These are phyloP conservation scores for Ictinia mississippiensis DNA, from an alignment of 2,797 vertebrate species.

Conservation along the genomic window DNA sequence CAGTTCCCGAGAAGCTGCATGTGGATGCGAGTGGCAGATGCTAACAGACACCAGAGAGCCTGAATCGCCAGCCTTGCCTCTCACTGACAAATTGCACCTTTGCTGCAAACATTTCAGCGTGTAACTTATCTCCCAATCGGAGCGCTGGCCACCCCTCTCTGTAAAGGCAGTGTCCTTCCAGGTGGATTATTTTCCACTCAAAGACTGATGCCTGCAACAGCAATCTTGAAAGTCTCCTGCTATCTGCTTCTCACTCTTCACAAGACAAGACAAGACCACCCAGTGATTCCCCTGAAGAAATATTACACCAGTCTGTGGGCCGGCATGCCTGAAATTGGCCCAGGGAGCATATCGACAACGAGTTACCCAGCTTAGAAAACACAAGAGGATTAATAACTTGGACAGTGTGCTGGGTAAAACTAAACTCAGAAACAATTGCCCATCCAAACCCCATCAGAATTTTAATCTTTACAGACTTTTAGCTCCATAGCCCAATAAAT, in stretches of 20 bases:
- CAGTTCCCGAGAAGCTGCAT: background rate
- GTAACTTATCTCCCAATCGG: slow-evolving; percentile 17
- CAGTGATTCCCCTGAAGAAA: slow-evolving; percentile 69
- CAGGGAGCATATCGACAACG: slow-evolving; percentile 35
- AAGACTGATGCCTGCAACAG: slow-evolving; percentile 62
- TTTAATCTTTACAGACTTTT: slow-evolving; percentile 59
- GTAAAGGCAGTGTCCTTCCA: slow-evolving; percentile 42
- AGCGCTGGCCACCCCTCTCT: background rate
- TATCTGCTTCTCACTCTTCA: slow-evolving; percentile 73
- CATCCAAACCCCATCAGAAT: slow-evolving; percentile 7
- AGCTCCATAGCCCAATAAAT: slow-evolving; percentile 22
- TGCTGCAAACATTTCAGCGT: background rate
- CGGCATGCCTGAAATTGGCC: slow-evolving; percentile 47
- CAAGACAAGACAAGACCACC: slow-evolving; percentile 77
- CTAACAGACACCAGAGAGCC: slow-evolving; percentile 27
- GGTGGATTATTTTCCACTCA: slow-evolving; percentile 72
- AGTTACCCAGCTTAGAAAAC: slow-evolving; percentile 21
- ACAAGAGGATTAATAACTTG: slow-evolving; percentile 40
- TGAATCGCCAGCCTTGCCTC: background rate
- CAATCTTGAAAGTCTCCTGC: slow-evolving; percentile 68
- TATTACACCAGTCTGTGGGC: slow-evolving; percentile 50
- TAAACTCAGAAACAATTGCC: slow-evolving; percentile 8
- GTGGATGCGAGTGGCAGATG: slow-evolving; percentile 39
- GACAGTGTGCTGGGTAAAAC: slow-evolving; percentile 13
- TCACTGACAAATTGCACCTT: slow-evolving; percentile 53